Evolutionary conservation across 2,113 vertebrate species (phyloP).

Genomic region (Daubentonia madagascariensis): DNA sequence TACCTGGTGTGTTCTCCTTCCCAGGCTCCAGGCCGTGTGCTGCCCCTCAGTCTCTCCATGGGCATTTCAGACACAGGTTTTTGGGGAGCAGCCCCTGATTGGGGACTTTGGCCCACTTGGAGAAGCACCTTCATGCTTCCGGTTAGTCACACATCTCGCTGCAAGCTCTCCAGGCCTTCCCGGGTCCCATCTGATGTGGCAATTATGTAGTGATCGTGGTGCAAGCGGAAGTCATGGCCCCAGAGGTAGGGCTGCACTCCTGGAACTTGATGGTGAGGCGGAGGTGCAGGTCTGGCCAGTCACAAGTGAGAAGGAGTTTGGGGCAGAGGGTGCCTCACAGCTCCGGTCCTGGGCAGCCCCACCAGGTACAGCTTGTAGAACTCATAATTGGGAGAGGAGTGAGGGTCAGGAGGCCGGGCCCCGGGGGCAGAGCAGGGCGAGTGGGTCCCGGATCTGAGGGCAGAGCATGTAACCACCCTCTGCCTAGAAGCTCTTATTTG

Average conservation of each 20-base stretch:
- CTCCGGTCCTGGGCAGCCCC: conserved; percentile 89
- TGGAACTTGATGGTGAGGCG: conserved; percentile 97
- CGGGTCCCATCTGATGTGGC: conserved; percentile 92
- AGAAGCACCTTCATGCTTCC: conserved; percentile 94
- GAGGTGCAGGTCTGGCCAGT: conserved; percentile 89
- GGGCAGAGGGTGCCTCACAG: conserved; percentile 88
- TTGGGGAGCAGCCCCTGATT: conserved; percentile 70
- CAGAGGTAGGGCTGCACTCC: conserved; percentile 94
- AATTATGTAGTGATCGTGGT: conserved; percentile 94
- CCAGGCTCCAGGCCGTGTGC: conserved; percentile 67
- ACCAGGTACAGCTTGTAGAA: conserved; percentile 95
- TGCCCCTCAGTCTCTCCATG: conserved; percentile 66
- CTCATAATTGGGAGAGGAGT: conserved; percentile 89
- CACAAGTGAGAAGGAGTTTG: conserved; percentile 93
- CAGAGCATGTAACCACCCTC: conserved; percentile 92
- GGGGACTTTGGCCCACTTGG: conserved; percentile 91
- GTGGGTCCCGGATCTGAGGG: conserved; percentile 94
- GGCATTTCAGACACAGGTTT: conserved; percentile 77
- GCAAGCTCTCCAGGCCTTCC: conserved; percentile 91
- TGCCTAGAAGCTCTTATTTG: conserved; percentile 86
- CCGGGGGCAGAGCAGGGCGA: conserved; percentile 92
- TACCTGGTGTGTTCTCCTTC: conserved; percentile 75
- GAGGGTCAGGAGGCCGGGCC: conserved; percentile 84
- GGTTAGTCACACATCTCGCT: conserved; percentile 92
- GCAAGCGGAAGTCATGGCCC: conserved; percentile 93